Base-by-base conservation (phyloP, 2,797 vertebrate species). In the Lagocephalus sceleratus region DNA sequence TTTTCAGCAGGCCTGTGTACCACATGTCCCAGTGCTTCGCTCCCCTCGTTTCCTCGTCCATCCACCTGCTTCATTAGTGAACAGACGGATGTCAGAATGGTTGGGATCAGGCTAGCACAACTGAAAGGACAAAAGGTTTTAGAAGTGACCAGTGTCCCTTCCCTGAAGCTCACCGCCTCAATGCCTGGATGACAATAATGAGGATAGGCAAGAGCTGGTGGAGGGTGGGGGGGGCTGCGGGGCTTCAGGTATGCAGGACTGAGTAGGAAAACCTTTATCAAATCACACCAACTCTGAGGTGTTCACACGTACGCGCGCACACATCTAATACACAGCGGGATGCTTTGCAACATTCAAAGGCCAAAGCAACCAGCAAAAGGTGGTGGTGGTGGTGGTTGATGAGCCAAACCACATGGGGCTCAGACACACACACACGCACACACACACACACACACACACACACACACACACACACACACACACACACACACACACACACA, bases 271-370 rank as follows among this genome's bases (percentile, higher is more conserved):
- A 71, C 64, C 62, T 72, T 76, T 82, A 85, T 76, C 74, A 57
- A 66, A n/a, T 19, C 50, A 56, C 48, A 61, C 58, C 65, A 52
- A 62, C 44, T 66, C 66, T 19, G 20, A 63, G 25, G 51, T 17
- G 7, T 25, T 38, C 40, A 51, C 54, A 54, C 48, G 47, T 19
- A 11, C 17, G 20, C 12, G 32, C 21, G 50, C 45, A 61, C 54
- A 53, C 38, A 54, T 21, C 49, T 58, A 72, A 38, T 51, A 32
- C 74, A 71, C 79, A 79, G 76, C 64, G 72, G 73, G 79, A 63
- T 76, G 52, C 47, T 66, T 79, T 79, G 81, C 79, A 85, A 57
- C 55, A 63, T 76, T 78, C 80, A 80, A 85, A 85, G 77, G 80
- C 69, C 73, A 82, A 70, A 71, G 50, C 65, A 73, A 57, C 59